Evolutionary conservation across 2,113 vertebrate species (phyloP).

Genomic region (Rhinopithecus roxellana): DNA sequence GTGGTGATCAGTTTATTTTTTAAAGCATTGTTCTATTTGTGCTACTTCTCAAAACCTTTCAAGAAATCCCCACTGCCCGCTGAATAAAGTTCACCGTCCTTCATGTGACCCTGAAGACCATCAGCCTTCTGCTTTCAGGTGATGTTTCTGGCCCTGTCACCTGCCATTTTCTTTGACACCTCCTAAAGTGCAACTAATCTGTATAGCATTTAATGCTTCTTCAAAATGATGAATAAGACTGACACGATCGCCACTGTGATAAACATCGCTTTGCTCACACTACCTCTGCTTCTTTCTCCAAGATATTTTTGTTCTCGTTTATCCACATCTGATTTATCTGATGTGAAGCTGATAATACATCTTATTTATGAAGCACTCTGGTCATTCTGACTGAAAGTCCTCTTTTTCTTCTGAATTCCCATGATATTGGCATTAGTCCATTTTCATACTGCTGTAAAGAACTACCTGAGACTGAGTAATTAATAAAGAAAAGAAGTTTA

Average conservation of each 20-base stretch:
- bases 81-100: background rate
- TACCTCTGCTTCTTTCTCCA: background rate
- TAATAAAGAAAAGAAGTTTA: no score
- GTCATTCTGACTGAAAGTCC: background rate
- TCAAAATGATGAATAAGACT: background rate
- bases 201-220: background rate
- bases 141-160: background rate
- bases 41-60: background rate
- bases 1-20: background rate
- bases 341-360: background rate
- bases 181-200: background rate
- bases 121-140: background rate
- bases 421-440: no score
- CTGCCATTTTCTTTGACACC: background rate
- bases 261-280: background rate
- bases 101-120: background rate
- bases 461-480: no score
- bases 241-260: rapidly evolving
- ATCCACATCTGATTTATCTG: background rate
- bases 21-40: background rate
- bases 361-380: background rate
- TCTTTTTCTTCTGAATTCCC: background rate
- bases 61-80: background rate
- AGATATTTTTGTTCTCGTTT: background rate
- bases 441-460: no score